Evolutionary conservation across 2,113 vertebrate genomes (phyloP).

Genomic region (Vimba vimba): DNA sequence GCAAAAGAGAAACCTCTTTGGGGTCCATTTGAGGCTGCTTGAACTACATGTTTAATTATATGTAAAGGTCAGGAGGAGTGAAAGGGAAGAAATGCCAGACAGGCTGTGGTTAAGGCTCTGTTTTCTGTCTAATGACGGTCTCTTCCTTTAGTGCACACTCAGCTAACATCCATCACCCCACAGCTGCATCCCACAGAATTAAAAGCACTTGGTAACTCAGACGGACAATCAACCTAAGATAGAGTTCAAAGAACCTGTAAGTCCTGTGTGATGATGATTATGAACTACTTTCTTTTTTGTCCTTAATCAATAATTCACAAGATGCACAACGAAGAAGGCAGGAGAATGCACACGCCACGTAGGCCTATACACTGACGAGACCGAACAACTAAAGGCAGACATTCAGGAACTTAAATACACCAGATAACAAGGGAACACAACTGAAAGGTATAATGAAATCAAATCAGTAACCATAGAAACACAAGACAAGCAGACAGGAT

Average conservation of each 20-base stretch:
- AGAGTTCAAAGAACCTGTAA: background rate
- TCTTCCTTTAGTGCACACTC: conserved; percentile 53
- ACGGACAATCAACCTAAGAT: conserved; percentile 40
- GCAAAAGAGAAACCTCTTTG: conserved; percentile 60
- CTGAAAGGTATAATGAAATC: too few relatives aligned
- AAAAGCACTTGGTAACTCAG: conserved; percentile 53
- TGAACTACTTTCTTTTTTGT: too few relatives aligned
- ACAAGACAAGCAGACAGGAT: too few relatives aligned
- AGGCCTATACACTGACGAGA: too few relatives aligned
- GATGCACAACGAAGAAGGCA: too few relatives aligned
- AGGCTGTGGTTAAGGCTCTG: conserved; percentile 59
- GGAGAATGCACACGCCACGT: too few relatives aligned
- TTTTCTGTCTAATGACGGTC: conserved; percentile 55
- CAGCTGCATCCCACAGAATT: conserved; percentile 49
- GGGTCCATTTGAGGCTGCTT: conserved; percentile 72
- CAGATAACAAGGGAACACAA: too few relatives aligned
- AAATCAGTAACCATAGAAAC: too few relatives aligned
- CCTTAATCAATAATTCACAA: too few relatives aligned
- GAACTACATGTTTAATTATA: conserved; percentile 74
- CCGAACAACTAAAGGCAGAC: too few relatives aligned
- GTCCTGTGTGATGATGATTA: background rate
- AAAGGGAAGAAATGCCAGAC: conserved; percentile 57
- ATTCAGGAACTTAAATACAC: too few relatives aligned
- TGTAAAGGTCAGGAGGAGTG: conserved; percentile 68
- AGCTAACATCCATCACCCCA: conserved; percentile 57